These are phyloP conservation scores for Bungarus multicinctus DNA, from an alignment of 2,113 vertebrate genomes.

Conservation along the genomic window DNA sequence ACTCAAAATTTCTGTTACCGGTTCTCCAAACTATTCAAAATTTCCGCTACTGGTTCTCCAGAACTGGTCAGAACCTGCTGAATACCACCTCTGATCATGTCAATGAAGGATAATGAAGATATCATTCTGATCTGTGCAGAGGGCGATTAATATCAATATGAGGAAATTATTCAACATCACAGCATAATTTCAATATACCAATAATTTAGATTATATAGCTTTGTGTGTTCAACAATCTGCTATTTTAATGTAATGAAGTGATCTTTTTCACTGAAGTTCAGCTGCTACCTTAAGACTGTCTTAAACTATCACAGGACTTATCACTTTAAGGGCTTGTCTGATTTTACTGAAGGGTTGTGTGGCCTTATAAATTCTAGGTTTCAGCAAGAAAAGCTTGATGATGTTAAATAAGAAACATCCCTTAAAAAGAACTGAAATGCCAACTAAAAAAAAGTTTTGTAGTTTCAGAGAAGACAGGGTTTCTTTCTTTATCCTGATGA, in stretches of 20 bases:
- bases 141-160: slow-evolving; percentile 24
- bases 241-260: neutral
- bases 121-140: slow-evolving; percentile 37
- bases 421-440: neutral
- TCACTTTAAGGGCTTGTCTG: neutral
- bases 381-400: neutral
- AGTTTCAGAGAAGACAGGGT: neutral
- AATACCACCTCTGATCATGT: too few relatives aligned
- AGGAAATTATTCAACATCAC: slow-evolving; percentile 46
- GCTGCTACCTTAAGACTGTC: neutral
- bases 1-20: too few relatives aligned
- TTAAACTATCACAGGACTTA: neutral
- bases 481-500: neutral
- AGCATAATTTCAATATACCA: slow-evolving; percentile 13
- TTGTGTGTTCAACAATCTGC: slow-evolving; percentile 32
- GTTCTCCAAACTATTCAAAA: too few relatives aligned
- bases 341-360: neutral
- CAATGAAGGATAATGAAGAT: neutral
- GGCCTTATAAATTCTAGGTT: neutral
- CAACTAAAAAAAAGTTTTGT: neutral
- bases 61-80: too few relatives aligned
- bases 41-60: too few relatives aligned
- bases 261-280: neutral
- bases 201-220: slow-evolving; percentile 15
- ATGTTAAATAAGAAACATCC: neutral